Percentiles rank a stretch among this genome's conserved stretches.
phyloP scores from a whole-genome alignment of 2,797 vertebrate genomes.

The Erpetoichthys calabaricus region DNA sequence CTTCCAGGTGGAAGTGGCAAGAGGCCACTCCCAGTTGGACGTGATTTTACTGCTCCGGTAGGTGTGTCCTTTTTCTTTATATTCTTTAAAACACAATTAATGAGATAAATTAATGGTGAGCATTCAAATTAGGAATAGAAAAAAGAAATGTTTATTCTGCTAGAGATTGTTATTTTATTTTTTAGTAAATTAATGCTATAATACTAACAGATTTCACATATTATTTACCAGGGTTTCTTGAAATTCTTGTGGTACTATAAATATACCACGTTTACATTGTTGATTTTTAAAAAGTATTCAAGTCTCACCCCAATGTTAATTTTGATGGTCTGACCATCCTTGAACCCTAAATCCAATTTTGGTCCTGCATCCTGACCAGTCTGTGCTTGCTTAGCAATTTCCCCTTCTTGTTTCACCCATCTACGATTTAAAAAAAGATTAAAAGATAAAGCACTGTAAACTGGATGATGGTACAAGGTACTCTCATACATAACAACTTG shows the following conservation, averaged over 20 bases:
- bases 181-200: no score
- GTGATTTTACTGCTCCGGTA: slow-evolving; percentile 34
- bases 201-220: no score
- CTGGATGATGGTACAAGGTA: no score
- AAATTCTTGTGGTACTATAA: no score
- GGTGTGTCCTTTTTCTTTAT: slow-evolving; percentile 78
- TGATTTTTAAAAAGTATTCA: no score
- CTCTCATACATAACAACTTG: neutral
- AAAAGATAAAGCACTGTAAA: neutral
- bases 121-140: no score
- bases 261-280: no score
- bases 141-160: no score
- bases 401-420: slow-evolving; percentile 87
- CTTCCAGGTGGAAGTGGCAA: slow-evolving; percentile 75
- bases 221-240: no score
- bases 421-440: slow-evolving; percentile 30
- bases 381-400: slow-evolving; percentile 69
- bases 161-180: no score
- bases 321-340: slow-evolving; percentile 95
- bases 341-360: slow-evolving; percentile 86
- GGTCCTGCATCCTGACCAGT: slow-evolving; percentile 53
- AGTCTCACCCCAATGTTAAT: slow-evolving; percentile 80
- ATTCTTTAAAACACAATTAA: slow-evolving; percentile 39
- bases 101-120: neutral
- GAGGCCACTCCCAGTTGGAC: slow-evolving; percentile 38